A percentile compares a stretch with the other conserved stretches of the same genome.
Conservation (phyloP, 2,113 vertebrate species). For the Asarcornis scutulata region DNA sequence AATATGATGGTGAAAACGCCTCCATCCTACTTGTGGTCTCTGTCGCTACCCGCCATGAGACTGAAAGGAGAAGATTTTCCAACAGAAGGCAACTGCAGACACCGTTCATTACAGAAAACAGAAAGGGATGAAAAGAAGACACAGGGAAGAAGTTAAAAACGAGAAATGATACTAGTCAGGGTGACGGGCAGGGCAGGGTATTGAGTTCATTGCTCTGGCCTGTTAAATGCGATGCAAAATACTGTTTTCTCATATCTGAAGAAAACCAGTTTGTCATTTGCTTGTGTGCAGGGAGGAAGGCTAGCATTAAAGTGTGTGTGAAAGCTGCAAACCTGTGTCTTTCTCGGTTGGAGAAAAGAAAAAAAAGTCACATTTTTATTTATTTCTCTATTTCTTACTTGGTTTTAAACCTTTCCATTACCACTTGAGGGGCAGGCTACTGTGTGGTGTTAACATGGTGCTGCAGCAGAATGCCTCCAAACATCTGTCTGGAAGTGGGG, state of each 20-base stretch:
- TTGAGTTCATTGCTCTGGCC: background rate
- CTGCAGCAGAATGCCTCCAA: accelerated
- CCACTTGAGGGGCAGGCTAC: background rate
- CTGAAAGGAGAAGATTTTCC: background rate
- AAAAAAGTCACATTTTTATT: background rate
- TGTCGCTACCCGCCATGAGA: background rate
- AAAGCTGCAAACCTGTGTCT: background rate
- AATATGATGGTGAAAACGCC: background rate
- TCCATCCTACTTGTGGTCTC: background rate
- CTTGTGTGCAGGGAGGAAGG: background rate
- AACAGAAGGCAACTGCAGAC: background rate
- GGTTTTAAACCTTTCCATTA: accelerated
- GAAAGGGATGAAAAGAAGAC: background rate
- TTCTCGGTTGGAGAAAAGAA: background rate
- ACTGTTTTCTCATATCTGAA: background rate
- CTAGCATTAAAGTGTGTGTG: background rate
- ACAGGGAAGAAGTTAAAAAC: background rate
- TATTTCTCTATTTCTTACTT: background rate
- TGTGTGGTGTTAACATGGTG: background rate
- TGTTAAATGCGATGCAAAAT: slow-evolving; percentile 21
- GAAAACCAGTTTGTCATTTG: background rate
- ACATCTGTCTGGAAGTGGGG: accelerated
- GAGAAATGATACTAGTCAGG: background rate
- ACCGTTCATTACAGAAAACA: accelerated
- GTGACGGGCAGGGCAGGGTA: background rate